Percentiles rank a stretch among this genome's conserved stretches.
Conservation (phyloP, 2,888 invertebrate genomes). For the Labia minor region DNA sequence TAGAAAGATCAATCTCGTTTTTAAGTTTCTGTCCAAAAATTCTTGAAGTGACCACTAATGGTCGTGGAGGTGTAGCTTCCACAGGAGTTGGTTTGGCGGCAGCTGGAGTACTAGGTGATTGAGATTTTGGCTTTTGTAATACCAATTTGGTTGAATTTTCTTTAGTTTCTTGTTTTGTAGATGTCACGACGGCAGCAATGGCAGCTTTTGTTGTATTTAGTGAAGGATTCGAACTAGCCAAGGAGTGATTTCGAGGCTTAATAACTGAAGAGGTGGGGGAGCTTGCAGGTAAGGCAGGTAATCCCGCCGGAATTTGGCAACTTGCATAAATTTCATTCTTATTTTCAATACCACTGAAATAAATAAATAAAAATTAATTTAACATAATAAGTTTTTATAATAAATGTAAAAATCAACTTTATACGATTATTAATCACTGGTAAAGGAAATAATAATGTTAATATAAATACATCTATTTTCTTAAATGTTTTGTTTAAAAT, state of each 20-base stretch:
- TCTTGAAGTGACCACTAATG: conserved; percentile 18
- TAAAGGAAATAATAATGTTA: too few relatives aligned
- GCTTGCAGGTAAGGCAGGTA: conserved; percentile 32
- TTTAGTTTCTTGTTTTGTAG: conserved; percentile 23
- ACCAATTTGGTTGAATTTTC: conserved; percentile 22
- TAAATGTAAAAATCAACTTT: too few relatives aligned
- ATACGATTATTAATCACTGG: too few relatives aligned
- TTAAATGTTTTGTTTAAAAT: too few relatives aligned
- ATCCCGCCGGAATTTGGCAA: conserved; percentile 41
- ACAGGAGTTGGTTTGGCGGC: conserved; percentile 14
- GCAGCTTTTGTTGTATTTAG: conserved; percentile 18
- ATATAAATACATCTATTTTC: too few relatives aligned
- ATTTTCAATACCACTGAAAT: conserved; percentile 63
- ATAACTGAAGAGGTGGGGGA: not conserved
- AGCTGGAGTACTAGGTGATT: conserved; percentile 17
- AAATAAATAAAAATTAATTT: not conserved
- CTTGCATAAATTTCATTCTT: conserved; percentile 65
- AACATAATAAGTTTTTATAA: not conserved
- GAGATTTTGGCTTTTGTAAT: conserved; percentile 13
- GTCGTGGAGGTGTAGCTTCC: not conserved
- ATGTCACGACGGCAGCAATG: conserved; percentile 24
- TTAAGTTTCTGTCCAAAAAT: conserved; percentile 14
- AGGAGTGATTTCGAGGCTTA: not conserved
- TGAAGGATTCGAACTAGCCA: not conserved
- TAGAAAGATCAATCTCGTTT: not conserved